Evolutionary conservation across 2,113 vertebrate genomes (phyloP).

Genomic region (Vicugna pacos): DNA sequence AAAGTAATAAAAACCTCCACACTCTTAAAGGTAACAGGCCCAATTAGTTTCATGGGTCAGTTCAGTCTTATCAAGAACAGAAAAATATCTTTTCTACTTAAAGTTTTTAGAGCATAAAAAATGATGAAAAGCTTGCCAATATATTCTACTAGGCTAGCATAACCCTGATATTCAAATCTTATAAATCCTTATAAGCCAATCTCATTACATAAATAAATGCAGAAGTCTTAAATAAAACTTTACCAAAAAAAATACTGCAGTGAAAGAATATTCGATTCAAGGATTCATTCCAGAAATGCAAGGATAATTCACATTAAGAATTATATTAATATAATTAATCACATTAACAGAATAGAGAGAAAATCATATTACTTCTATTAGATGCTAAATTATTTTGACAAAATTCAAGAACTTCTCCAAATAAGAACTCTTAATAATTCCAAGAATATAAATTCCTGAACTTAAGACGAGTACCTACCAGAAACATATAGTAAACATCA

Average conservation of each 20-base stretch:
- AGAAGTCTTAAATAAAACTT: conserved; percentile 45
- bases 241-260: background rate
- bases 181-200: background rate
- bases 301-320: conserved; percentile 34
- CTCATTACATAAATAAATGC: conserved; percentile 41
- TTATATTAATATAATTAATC: conserved; percentile 48
- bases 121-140: background rate
- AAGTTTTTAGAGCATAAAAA: conserved; percentile 25
- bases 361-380: background rate
- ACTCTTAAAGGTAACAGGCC: background rate
- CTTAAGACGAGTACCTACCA: background rate
- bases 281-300: conserved; percentile 23
- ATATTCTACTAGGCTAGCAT: conserved; percentile 1
- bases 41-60: conserved; percentile 27
- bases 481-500: conserved; percentile 23
- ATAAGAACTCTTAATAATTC: conserved; percentile 12
- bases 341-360: conserved; percentile 48
- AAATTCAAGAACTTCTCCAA: background rate
- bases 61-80: conserved; percentile 39
- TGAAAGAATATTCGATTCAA: conserved; percentile 9
- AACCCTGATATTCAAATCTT: conserved; percentile 44
- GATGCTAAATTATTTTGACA: conserved; percentile 37
- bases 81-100: conserved; percentile 38
- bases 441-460: background rate
- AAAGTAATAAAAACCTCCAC: background rate